These are phyloP conservation scores for Lissonota sp. DNA, from an alignment of 2,888 invertebrate species.

Conservation along the genomic window DNA sequence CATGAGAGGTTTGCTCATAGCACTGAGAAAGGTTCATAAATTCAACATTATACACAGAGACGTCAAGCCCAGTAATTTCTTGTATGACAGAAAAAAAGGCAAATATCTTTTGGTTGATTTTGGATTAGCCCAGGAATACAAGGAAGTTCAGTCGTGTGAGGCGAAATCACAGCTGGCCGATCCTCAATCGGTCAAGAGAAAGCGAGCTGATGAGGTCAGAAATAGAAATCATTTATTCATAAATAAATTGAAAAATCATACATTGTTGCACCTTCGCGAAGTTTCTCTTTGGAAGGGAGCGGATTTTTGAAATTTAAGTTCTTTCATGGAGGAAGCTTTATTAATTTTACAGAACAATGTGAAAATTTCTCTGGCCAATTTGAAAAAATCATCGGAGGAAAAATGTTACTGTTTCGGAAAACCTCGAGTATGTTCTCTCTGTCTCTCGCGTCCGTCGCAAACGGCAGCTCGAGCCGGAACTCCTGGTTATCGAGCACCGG, in stretches of 20 bases:
- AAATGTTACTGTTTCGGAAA: slow-evolving; percentile 89
- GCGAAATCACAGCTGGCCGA: slow-evolving; percentile 43
- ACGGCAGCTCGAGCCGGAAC: slow-evolving; percentile 94
- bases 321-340: neutral
- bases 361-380: slow-evolving; percentile 64
- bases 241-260: too few relatives aligned
- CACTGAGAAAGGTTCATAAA: slow-evolving; percentile 92
- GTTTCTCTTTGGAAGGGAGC: too few relatives aligned
- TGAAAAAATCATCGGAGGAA: slow-evolving; percentile 69
- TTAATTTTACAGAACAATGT: slow-evolving; percentile 70
- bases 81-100: slow-evolving; percentile 90
- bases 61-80: slow-evolving; percentile 96
- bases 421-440: slow-evolving; percentile 88
- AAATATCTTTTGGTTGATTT: slow-evolving; percentile 94
- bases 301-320: too few relatives aligned
- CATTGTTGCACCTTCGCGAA: too few relatives aligned
- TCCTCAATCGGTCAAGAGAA: slow-evolving; percentile 71
- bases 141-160: slow-evolving; percentile 64
- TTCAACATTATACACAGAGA: slow-evolving; percentile 95
- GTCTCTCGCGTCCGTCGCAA: slow-evolving; percentile 87
- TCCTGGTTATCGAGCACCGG: slow-evolving; percentile 95
- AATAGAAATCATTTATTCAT: neutral
- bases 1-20: slow-evolving; percentile 92
- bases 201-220: slow-evolving; percentile 77
- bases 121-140: slow-evolving; percentile 91